Conservation (phyloP, 2,888 invertebrate species). For the Cremastinae sp. region DNA sequence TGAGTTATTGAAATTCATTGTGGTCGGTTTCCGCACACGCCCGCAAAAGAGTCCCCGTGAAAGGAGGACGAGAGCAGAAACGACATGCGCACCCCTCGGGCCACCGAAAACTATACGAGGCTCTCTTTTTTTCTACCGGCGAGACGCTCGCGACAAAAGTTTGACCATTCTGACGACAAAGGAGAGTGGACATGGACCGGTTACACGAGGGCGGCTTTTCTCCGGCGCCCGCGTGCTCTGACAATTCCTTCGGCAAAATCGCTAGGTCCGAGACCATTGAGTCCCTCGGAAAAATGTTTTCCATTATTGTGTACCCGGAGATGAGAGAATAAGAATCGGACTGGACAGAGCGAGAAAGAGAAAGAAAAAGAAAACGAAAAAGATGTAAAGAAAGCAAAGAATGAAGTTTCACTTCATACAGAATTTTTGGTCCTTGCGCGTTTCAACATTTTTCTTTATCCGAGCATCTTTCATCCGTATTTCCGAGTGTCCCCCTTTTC, state of each 20-base stretch:
- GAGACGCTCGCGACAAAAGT: conserved; percentile 34
- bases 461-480: conserved; percentile 11
- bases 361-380: conserved; percentile 7
- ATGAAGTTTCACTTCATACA: conserved; percentile 35
- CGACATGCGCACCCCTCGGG: conserved; percentile 17
- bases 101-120: background rate
- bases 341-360: background rate
- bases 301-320: conserved; percentile 60
- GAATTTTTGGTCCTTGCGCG: conserved; percentile 34
- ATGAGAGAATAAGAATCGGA: conserved; percentile 15
- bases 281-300: conserved; percentile 68
- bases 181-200: conserved; percentile 66
- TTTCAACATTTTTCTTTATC: conserved; percentile 35
- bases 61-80: conserved; percentile 65
- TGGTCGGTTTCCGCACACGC: conserved; percentile 65
- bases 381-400: conserved; percentile 26
- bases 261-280: conserved; percentile 66
- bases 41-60: conserved; percentile 67
- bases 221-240: conserved; percentile 68
- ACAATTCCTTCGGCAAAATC: conserved; percentile 70
- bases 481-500: conserved; percentile 10
- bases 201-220: conserved; percentile 64
- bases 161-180: conserved; percentile 58
- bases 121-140: conserved; percentile 24
- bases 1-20: conserved; percentile 70